phyloP scores from a whole-genome alignment of 2,888 invertebrate genomes.

The Amorpha juglandis region DNA sequence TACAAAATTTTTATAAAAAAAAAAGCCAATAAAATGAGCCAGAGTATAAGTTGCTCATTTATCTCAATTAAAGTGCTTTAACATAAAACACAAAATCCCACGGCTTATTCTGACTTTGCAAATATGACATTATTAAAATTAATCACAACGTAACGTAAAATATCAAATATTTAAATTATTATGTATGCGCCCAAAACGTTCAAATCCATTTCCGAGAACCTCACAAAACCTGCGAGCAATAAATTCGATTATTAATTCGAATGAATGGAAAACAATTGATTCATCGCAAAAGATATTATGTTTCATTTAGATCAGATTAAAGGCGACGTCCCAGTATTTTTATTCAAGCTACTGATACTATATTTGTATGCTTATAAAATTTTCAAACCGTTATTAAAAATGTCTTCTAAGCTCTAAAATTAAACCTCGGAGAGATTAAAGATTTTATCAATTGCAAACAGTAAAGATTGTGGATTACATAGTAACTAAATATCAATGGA shows the following conservation, averaged over 20 bases:
- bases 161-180: not conserved
- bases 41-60: too few species aligned
- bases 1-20: too few species aligned
- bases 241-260: constrained; percentile 48
- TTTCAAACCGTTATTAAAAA: too few species aligned
- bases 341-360: not conserved
- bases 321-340: constrained; percentile 3
- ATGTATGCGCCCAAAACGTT: constrained; percentile 42
- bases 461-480: too few species aligned
- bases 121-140: not conserved
- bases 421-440: too few species aligned
- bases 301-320: constrained; percentile 42
- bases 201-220: constrained; percentile 39
- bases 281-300: constrained; percentile 55
- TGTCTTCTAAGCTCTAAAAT: too few species aligned
- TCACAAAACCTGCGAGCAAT: constrained; percentile 41
- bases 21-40: too few species aligned
- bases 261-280: constrained; percentile 51
- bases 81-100: not conserved
- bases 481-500: too few species aligned
- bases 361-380: not conserved
- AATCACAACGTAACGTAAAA: not conserved
- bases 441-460: too few species aligned
- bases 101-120: too few species aligned
- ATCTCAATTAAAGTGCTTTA: too few species aligned